Base-by-base conservation (phyloP, 2,797 vertebrate genomes). In the Selene dorsalis region DNA sequence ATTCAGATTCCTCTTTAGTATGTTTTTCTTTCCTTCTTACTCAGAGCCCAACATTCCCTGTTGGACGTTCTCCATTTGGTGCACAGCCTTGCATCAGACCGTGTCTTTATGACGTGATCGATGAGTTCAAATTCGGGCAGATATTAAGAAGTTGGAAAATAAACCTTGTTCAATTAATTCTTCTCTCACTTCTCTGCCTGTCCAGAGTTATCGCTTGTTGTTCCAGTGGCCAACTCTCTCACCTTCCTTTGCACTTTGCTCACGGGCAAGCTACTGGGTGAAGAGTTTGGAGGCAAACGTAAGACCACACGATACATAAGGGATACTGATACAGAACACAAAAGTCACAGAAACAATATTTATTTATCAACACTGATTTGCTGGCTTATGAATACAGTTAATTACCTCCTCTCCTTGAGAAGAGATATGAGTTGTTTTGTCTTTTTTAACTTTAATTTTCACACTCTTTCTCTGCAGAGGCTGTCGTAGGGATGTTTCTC, bases 181-280 rank as follows among this genome's bases (percentile, higher is more conserved):
- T 22, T 60, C 10, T 0, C 1, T 67, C 22, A 3, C 72, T 92
- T 93, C 2, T 94, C 93, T 17, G 91, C 92, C 84, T 58, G 4
- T 82, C 24, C 90, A 99, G 98, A 99, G 26, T 88, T 99, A 79
- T 97, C 97, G 0, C 82, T 99, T 61, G 98, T 97, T 2, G 98
- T 99, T 8, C 97, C 97, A 0, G 94, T 97, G 79, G 96, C 96
- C 69, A 99, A 99, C 91, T 97, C 98, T 20, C 94, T 99, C 87
- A 96, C 96, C 69, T 93, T 99, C 77, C 47, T 99, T 5, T 96
- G 96, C 88, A 98, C 97, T 0, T 28, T 99, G 82, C 89, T 96
- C 52, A 96, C 96, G 0, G 98, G 98, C 10, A 97, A 90, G 90
- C 20, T 96, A 26, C 94, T 99, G 62, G 97, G 98, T 30, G 98